A percentile compares a stretch with the other conserved stretches of the same genome.
Conservation (phyloP, 2,888 invertebrate species). For the Machimus atricapillus region DNA sequence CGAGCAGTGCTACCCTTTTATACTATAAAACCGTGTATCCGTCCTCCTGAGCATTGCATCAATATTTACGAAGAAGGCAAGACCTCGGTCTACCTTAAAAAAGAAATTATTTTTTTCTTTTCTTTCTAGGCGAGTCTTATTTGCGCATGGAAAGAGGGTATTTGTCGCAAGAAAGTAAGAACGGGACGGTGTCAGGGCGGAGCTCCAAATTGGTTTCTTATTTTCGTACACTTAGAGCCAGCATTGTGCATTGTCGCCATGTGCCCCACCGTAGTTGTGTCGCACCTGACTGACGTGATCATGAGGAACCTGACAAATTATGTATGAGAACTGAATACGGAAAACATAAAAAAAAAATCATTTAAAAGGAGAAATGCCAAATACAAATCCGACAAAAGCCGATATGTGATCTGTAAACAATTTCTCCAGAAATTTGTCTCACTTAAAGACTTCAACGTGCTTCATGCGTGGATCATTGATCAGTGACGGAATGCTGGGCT, state of each 20-base stretch:
- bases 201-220: slow-evolving; percentile 47
- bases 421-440: slow-evolving; percentile 45
- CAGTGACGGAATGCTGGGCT: slow-evolving; percentile 16
- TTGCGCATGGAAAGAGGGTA: slow-evolving; percentile 42
- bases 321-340: slow-evolving; percentile 38
- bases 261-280: slow-evolving; percentile 1
- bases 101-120: slow-evolving; percentile 31
- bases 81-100: slow-evolving; percentile 36
- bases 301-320: slow-evolving; percentile 25
- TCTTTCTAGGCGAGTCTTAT: slow-evolving; percentile 24
- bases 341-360: slow-evolving; percentile 20
- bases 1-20: slow-evolving; percentile 58
- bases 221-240: slow-evolving; percentile 29
- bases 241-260: slow-evolving; percentile 20
- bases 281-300: slow-evolving; percentile 36
- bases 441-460: neutral
- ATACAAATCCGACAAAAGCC: slow-evolving; percentile 4
- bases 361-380: slow-evolving; percentile 29
- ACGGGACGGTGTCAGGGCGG: slow-evolving; percentile 45
- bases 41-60: neutral
- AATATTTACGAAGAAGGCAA: slow-evolving; percentile 14
- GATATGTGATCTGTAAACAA: slow-evolving; percentile 47
- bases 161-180: neutral
- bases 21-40: slow-evolving; percentile 51
- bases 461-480: slow-evolving; percentile 6